These are phyloP conservation scores for Brachypteracias leptosomus DNA, from an alignment of 2,113 vertebrate genomes.

Conservation along the genomic window DNA sequence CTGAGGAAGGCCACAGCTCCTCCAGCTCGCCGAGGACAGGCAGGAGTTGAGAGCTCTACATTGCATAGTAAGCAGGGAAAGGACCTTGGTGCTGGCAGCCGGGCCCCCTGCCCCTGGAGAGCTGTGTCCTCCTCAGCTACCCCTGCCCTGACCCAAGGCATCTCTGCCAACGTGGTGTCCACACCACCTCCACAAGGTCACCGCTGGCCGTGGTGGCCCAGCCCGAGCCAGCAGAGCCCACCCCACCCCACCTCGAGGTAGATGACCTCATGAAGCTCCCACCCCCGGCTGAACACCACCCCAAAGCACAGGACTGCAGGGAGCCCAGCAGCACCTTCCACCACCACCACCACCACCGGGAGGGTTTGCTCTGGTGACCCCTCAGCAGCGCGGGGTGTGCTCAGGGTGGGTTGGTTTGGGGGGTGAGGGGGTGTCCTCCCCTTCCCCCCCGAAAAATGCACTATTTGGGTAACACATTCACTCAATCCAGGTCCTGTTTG, in stretches of 20 bases:
- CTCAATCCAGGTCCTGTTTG: not conserved
- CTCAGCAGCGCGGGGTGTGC: not conserved
- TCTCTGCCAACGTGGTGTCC: not conserved
- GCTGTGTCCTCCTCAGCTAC: too few relatives aligned
- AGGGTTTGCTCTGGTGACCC: not conserved
- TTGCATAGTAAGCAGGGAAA: conserved; percentile 64
- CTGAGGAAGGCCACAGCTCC: not conserved
- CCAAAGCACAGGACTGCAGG: not conserved
- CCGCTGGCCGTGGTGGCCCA: not conserved
- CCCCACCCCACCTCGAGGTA: not conserved
- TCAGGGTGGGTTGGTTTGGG: not conserved
- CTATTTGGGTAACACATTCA: conserved; percentile 20
- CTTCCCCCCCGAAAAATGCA: not conserved
- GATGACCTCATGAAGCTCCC: not conserved
- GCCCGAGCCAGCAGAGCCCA: not conserved
- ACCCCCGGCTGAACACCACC: not conserved
- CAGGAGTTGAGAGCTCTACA: conserved; percentile 35
- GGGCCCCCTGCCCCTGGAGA: not conserved
- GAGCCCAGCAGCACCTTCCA: not conserved
- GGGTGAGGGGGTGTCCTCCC: not conserved
- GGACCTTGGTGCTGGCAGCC: not conserved
- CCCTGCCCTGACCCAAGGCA: not conserved
- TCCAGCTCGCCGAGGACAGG: not conserved
- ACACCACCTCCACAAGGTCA: not conserved
- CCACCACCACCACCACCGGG: not conserved